Evolutionary conservation across 2,797 vertebrate species (phyloP).

Genomic region (Phylloscopus collybita): DNA sequence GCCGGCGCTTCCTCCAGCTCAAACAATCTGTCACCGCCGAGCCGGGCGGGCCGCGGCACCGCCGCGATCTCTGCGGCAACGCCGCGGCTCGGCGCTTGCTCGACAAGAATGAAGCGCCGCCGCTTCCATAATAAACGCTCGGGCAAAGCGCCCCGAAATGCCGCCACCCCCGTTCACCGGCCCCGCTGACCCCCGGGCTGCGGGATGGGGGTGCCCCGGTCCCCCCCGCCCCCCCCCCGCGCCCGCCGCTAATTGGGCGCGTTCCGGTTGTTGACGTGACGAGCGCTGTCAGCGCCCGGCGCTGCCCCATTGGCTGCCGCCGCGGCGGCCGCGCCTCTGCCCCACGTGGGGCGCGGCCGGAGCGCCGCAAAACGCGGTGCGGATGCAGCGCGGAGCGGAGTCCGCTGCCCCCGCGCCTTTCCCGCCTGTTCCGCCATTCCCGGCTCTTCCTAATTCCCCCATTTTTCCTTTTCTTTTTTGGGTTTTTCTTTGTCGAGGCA

Average conservation of each 20-base stretch:
- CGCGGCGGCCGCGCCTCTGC: conserved; percentile 64
- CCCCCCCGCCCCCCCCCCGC: background rate
- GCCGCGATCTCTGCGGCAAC: background rate
- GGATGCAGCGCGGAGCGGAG: background rate
- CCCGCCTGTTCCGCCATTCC: background rate
- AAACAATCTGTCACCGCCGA: conserved; percentile 55
- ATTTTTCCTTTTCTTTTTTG: rapidly evolving
- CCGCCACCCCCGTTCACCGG: background rate
- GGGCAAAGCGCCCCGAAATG: background rate
- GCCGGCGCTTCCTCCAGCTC: conserved; percentile 43
- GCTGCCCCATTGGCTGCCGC: conserved; percentile 74
- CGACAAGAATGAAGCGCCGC: background rate
- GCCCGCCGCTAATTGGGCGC: conserved; percentile 69
- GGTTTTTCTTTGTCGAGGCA: rapidly evolving
- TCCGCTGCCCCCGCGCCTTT: background rate
- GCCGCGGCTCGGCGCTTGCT: background rate
- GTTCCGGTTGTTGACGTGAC: conserved; percentile 75
- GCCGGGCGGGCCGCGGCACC: background rate
- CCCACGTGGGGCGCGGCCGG: conserved; percentile 66
- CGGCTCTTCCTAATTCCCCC: rapidly evolving
- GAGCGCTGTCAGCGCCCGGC: conserved; percentile 57
- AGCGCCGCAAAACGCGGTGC: conserved; percentile 24
- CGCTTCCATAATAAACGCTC: background rate
- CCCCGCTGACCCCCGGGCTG: background rate
- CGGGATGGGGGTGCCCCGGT: background rate